These are phyloP conservation scores for Tyrophagus putrescentiae DNA, from an alignment of 1,140 invertebrate genomes.

Conservation along the genomic window DNA sequence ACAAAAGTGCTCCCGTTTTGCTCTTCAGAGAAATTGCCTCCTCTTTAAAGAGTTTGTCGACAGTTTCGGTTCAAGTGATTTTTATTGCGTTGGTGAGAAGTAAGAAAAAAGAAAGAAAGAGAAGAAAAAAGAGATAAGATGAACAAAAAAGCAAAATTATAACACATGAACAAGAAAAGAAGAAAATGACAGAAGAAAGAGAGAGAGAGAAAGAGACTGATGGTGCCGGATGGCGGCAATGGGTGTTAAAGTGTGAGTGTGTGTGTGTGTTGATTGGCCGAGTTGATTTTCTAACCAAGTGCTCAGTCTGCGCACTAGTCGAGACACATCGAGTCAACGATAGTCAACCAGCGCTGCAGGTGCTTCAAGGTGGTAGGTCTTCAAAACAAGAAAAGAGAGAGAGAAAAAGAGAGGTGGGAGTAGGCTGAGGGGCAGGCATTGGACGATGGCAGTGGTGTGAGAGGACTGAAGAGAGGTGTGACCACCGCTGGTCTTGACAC, in stretches of 20 bases:
- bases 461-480: no score
- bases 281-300: background rate
- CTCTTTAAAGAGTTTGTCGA: no score
- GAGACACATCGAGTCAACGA: constrained; percentile 6
- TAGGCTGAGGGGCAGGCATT: background rate
- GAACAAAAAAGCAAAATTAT: background rate
- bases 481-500: no score
- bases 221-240: background rate
- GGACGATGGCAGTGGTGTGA: background rate
- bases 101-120: constrained; percentile 1
- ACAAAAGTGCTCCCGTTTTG: no score
- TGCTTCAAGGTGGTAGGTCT: no score
- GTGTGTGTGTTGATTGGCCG: constrained; percentile 3
- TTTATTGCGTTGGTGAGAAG: constrained; percentile 14
- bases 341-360: background rate
- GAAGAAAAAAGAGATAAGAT: background rate
- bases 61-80: background rate
- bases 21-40: no score
- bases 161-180: constrained; percentile 10
- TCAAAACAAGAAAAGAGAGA: no score
- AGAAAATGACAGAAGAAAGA: constrained; percentile 3
- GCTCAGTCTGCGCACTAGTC: background rate
- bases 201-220: background rate
- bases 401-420: no score
- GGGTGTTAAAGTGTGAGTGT: no score